Percentiles rank a stretch among this genome's conserved stretches.
These are phyloP conservation scores for Lasioglossum figueresi DNA, from an alignment of 2,888 invertebrate species.

Conservation along the genomic window DNA sequence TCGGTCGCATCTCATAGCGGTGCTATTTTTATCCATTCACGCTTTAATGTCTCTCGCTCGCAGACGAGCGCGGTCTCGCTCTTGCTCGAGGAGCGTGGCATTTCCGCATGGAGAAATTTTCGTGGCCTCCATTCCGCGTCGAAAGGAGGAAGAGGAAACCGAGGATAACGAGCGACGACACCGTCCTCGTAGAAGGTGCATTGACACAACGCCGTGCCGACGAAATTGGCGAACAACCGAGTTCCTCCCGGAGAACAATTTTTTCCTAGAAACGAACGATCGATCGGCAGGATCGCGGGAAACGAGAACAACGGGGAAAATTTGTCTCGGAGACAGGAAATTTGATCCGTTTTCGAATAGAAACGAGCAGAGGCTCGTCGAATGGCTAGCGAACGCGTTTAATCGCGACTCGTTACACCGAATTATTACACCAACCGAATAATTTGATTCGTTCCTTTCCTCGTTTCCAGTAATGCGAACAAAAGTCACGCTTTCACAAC, in stretches of 20 bases:
- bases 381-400: not conserved
- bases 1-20: conserved; percentile 22
- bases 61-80: conserved; percentile 44
- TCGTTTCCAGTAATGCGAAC: conserved; percentile 68
- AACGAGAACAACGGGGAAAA: not conserved
- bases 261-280: not conserved
- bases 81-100: conserved; percentile 57
- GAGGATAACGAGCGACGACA: conserved; percentile 67
- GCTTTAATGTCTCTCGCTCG: conserved; percentile 54
- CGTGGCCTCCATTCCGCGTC: conserved; percentile 62
- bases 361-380: not conserved
- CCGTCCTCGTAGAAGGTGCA: conserved; percentile 15
- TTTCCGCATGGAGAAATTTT: conserved; percentile 69
- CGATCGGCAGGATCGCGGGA: not conserved
- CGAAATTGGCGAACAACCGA: not conserved
- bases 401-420: conserved; percentile 51
- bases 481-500: conserved; percentile 71
- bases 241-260: not conserved
- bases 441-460: conserved; percentile 65
- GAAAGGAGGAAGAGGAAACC: conserved; percentile 70
- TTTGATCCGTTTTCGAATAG: not conserved
- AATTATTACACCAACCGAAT: conserved; percentile 55
- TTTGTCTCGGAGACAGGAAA: not conserved
- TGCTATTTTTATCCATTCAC: conserved; percentile 62
- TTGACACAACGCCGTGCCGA: not conserved